These are phyloP conservation scores for Amphibalanus amphitrite DNA, from an alignment of 1,140 invertebrate genomes.

Conservation along the genomic window DNA sequence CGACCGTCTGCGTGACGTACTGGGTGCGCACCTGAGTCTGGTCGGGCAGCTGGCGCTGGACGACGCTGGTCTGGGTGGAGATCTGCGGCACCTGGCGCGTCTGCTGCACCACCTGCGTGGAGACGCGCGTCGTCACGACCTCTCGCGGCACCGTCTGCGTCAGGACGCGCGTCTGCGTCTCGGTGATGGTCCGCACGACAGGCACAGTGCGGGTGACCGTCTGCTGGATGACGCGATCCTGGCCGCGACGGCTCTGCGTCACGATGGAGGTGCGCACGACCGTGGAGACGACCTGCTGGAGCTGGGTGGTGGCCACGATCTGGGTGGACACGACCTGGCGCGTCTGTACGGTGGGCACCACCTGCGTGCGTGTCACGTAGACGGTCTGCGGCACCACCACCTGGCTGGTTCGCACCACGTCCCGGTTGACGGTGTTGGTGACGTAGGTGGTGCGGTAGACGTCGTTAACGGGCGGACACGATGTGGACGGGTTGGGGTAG, in stretches of 20 bases:
- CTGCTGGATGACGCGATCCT: too few species aligned
- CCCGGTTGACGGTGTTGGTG: conserved; percentile 10
- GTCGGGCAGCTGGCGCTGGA: conserved; percentile 4
- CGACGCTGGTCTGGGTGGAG: conserved; percentile 14
- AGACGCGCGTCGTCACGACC: too few species aligned
- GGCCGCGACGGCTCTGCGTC: too few species aligned
- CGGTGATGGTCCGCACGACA: too few species aligned
- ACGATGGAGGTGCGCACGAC: conserved; percentile 9
- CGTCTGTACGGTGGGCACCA: conserved; percentile 11
- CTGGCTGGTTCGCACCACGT: conserved; percentile 4
- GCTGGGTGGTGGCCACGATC: conserved; percentile 3
- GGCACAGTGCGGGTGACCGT: too few species aligned
- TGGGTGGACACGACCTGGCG: conserved; percentile 14
- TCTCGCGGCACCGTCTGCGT: too few species aligned
- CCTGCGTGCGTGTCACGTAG: conserved; percentile 11
- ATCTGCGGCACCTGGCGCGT: conserved; percentile 7
- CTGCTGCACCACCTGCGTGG: too few species aligned
- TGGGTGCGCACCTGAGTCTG: conserved; percentile 11
- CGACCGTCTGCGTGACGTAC: conserved; percentile 14
- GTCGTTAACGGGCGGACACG: too few species aligned
- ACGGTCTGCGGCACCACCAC: conserved; percentile 10
- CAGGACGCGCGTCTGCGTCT: too few species aligned
- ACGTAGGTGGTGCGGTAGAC: conserved; percentile 10
- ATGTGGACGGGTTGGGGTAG: too few species aligned
- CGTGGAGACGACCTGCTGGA: conserved; percentile 12